Percentiles rank a stretch among this genome's conserved stretches.
Conservation (phyloP, 2,888 invertebrate genomes). For the Artemia sp. region DNA sequence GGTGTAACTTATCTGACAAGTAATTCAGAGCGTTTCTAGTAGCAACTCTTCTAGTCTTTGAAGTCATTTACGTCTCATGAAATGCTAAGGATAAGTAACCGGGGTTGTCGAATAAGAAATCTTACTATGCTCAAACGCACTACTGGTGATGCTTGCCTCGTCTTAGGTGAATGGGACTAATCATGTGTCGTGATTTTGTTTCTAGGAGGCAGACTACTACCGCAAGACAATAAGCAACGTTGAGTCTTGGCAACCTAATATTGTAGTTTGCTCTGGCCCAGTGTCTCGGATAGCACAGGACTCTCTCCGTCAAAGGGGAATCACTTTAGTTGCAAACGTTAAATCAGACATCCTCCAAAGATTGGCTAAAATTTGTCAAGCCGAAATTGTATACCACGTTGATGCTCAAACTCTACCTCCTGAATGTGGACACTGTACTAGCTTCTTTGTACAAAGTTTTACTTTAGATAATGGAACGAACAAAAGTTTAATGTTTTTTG, state of each 20-base stretch:
- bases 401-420: slow-evolving; percentile 62
- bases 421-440: slow-evolving; percentile 61
- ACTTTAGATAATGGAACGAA: slow-evolving; percentile 37
- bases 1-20: no score
- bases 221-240: slow-evolving; percentile 70
- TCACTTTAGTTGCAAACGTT: slow-evolving; percentile 74
- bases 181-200: slow-evolving; percentile 22
- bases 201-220: slow-evolving; percentile 64
- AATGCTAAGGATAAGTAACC: no score
- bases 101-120: no score
- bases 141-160: not conserved
- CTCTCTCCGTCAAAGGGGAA: slow-evolving; percentile 53
- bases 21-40: no score
- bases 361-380: slow-evolving; percentile 57
- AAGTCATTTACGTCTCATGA: no score
- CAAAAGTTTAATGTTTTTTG: slow-evolving; percentile 85
- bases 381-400: slow-evolving; percentile 66
- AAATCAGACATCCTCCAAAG: slow-evolving; percentile 62
- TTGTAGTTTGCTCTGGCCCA: slow-evolving; percentile 75
- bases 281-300: slow-evolving; percentile 70
- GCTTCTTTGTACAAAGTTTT: slow-evolving; percentile 53
- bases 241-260: slow-evolving; percentile 58
- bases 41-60: no score
- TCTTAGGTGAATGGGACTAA: not conserved
- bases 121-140: not conserved